Base-by-base conservation (phyloP, 1,140 invertebrate species). In the Berghia stephanieae region DNA sequence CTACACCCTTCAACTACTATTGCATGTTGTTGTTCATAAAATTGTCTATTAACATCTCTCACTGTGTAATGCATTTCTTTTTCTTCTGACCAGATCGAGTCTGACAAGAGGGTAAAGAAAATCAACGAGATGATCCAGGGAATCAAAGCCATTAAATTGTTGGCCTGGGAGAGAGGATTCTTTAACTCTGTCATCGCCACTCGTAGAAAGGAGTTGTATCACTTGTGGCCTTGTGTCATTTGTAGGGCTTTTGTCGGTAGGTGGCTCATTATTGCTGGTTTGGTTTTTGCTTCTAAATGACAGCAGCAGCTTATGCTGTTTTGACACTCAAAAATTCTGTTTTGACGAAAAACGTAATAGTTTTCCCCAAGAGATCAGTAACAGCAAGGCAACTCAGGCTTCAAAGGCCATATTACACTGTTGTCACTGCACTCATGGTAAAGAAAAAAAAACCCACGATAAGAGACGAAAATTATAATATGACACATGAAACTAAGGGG, bases 91-190 rank as follows among this genome's bases (percentile, higher is more conserved):
- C 74, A 88, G 86, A 57, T 82, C 46, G 77, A 84, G 36, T 80
- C 85, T 8, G 95, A 96, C 86, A 92, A 93, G 78, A 91, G 95
- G 44, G 88, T 96, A 46, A 92, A 93, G 63, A 92, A 93, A 85
- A 93, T 94, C 49, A 94, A 94, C 77, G 95, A 96, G 89, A 92
- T 95, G 66, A 88, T 96, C 40, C 93, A 95, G 85, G 94, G 94
- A 6, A 95, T 96, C 24, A 93, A 93, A 87, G 90, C 95, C 3
- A 92, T 96, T 16, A 96, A 96, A 84, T 89, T 96, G 3, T 93
- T 94, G 84, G 94, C 93, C 18, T 96, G 95, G 95, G 95, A 96
- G 88, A 90, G 92, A 46, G 89, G 93, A 1, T 96, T 95, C 84
- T 90, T 92, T 27, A 88, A 93, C 76, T 92, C 92, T 82, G 93